Conservation (phyloP, 2,888 invertebrate genomes). For the Pasiphila rectangulata region DNA sequence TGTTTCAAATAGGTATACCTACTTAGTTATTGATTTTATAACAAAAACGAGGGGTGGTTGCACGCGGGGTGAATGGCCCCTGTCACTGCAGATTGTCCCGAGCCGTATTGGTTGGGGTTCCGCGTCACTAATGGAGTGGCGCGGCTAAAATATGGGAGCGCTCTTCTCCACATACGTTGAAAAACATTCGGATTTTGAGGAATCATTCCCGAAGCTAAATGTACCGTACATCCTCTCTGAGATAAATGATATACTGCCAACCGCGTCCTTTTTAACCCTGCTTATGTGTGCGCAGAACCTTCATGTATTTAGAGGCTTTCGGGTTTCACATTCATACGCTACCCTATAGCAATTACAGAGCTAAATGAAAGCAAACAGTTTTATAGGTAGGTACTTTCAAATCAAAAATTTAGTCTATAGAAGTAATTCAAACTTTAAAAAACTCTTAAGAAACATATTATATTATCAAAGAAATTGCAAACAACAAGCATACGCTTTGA, state of each 20-base stretch:
- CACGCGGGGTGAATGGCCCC: constrained; percentile 74
- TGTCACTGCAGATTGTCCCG: constrained; percentile 77
- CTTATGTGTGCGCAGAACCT: constrained; percentile 15
- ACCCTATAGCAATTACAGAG: background rate
- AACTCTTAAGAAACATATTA: too few relatives aligned
- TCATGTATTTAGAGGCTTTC: constrained; percentile 18
- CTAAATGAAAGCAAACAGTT: background rate
- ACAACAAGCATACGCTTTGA: too few relatives aligned
- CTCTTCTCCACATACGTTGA: constrained; percentile 63
- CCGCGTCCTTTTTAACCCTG: constrained; percentile 30
- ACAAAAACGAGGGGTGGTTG: constrained; percentile 78
- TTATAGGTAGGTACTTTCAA: too few relatives aligned
- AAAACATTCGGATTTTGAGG: constrained; percentile 59
- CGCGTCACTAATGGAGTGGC: constrained; percentile 74
- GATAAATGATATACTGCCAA: constrained; percentile 36
- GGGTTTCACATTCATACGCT: background rate
- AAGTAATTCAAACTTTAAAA: too few relatives aligned
- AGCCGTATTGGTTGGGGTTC: constrained; percentile 71
- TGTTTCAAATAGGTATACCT: constrained; percentile 59
- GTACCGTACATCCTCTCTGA: constrained; percentile 39
- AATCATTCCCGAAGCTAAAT: constrained; percentile 44
- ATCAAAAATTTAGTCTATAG: too few relatives aligned
- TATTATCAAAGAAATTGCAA: too few relatives aligned
- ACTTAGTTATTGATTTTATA: constrained; percentile 71
- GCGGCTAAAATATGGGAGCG: constrained; percentile 72